Percentiles rank a stretch among this genome's conserved stretches.
Evolutionary conservation across 2,113 vertebrate species (phyloP).

Genomic region (Glareola pratincola): DNA sequence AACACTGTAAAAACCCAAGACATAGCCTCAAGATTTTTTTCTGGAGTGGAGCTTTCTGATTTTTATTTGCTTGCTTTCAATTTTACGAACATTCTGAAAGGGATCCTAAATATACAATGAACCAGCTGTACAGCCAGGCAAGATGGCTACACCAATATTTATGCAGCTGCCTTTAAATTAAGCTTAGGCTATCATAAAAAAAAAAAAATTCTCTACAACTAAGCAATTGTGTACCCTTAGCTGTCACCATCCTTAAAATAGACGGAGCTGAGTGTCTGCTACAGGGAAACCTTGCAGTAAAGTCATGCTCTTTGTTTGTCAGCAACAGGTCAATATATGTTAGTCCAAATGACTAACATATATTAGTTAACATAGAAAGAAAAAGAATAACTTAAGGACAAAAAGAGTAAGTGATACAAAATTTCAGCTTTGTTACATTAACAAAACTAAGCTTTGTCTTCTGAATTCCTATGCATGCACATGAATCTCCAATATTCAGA

Average conservation of each 20-base stretch:
- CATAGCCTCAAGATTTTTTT: not conserved
- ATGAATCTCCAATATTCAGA: not conserved
- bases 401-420: not conserved
- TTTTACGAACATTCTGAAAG: not conserved
- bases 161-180: not conserved
- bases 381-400: constrained; percentile 15
- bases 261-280: not conserved
- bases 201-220: not conserved
- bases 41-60: not conserved
- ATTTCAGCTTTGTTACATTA: not conserved
- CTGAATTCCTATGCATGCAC: not conserved
- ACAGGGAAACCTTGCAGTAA: not conserved
- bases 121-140: not conserved
- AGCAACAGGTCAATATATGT: not conserved
- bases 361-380: not conserved
- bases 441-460: not conserved
- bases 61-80: not conserved
- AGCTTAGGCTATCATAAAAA: not conserved
- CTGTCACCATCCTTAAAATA: not conserved
- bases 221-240: not conserved
- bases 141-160: not conserved
- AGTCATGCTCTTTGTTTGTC: not conserved
- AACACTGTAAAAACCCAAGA: not conserved
- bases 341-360: constrained; percentile 1
- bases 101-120: not conserved